Percentiles rank a stretch among this genome's conserved stretches.
phyloP scores from a whole-genome alignment of 2,888 invertebrate species.

The Sinohyriopsis cumingii region DNA sequence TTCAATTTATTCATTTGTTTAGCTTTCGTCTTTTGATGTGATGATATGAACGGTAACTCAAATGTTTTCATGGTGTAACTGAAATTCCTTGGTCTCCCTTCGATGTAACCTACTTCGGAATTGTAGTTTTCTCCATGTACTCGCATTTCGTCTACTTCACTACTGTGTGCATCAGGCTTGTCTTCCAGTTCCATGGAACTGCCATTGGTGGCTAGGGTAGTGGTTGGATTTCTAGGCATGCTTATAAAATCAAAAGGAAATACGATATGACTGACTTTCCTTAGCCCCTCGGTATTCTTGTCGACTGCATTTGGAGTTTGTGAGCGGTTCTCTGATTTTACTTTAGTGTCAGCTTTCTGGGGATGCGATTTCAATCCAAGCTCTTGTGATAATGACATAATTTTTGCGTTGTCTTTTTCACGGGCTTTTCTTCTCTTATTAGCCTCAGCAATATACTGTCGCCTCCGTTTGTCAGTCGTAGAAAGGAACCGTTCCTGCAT shows the following conservation, averaged over 20 bases:
- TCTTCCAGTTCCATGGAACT: not conserved
- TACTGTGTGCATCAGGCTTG: not conserved
- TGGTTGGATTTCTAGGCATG: slow-evolving; percentile 36
- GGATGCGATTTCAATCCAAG: slow-evolving; percentile 29
- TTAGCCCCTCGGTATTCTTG: no score
- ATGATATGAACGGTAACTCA: slow-evolving; percentile 40
- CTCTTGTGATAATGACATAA: slow-evolving; percentile 31
- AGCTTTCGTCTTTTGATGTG: slow-evolving; percentile 39
- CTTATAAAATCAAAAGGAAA: slow-evolving; percentile 23
- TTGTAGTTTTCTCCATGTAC: not conserved
- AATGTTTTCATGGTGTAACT: slow-evolving; percentile 19
- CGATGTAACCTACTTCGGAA: not conserved
- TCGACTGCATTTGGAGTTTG: slow-evolving; percentile 5
- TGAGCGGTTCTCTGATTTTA: not conserved
- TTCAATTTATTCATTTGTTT: slow-evolving; percentile 23
- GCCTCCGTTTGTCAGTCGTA: slow-evolving; percentile 17
- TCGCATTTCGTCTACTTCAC: slow-evolving; percentile 11
- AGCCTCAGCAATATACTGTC: slow-evolving; percentile 21
- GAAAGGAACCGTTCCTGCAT: slow-evolving; percentile 8
- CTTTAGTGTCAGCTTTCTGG: slow-evolving; percentile 5
- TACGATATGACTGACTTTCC: slow-evolving; percentile 22
- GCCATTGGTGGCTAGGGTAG: slow-evolving; percentile 27
- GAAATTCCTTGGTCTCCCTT: slow-evolving; percentile 2
- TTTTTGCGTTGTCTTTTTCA: slow-evolving; percentile 23
- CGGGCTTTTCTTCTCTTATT: slow-evolving; percentile 16